phyloP scores from a whole-genome alignment of 2,888 invertebrate genomes.

The Arctia plantaginis region DNA sequence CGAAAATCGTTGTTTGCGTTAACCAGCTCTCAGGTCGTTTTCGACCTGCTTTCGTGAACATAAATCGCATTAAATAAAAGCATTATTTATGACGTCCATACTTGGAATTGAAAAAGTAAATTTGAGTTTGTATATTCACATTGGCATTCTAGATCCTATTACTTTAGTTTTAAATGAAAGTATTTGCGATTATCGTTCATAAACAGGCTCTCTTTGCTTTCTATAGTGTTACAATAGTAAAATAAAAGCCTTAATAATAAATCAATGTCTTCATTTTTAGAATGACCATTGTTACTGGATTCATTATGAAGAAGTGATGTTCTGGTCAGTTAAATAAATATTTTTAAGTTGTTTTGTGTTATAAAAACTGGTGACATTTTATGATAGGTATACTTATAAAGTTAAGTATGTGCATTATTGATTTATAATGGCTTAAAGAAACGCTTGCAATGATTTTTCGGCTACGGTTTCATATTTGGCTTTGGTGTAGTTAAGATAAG shows the following conservation, averaged over 20 bases:
- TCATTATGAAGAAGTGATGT: constrained; percentile 39
- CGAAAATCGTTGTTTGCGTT: constrained; percentile 79
- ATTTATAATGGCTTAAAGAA: constrained; percentile 50
- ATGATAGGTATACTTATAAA: constrained; percentile 41
- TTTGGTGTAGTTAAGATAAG: constrained; percentile 48
- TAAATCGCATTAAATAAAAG: constrained; percentile 83
- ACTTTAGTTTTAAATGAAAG: constrained; percentile 57
- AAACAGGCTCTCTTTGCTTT: constrained; percentile 17
- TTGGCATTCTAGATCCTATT: constrained; percentile 59
- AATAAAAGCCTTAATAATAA: constrained; percentile 24
- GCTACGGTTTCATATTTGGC: constrained; percentile 54
- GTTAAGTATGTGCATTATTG: constrained; percentile 43
- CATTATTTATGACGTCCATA: constrained; percentile 76
- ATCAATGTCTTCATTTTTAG: constrained; percentile 29
- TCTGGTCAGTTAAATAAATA: constrained; percentile 44
- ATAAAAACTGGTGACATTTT: constrained; percentile 48
- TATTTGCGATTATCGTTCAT: constrained; percentile 32
- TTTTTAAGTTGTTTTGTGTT: constrained; percentile 41
- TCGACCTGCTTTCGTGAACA: constrained; percentile 82
- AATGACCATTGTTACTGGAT: constrained; percentile 35
- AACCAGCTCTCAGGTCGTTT: constrained; percentile 84
- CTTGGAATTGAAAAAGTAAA: constrained; percentile 72
- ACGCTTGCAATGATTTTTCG: constrained; percentile 55
- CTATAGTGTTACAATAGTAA: constrained; percentile 24
- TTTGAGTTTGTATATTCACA: constrained; percentile 58